phyloP scores from a whole-genome alignment of 2,113 vertebrate genomes.

The Peromyscus polionotus region DNA sequence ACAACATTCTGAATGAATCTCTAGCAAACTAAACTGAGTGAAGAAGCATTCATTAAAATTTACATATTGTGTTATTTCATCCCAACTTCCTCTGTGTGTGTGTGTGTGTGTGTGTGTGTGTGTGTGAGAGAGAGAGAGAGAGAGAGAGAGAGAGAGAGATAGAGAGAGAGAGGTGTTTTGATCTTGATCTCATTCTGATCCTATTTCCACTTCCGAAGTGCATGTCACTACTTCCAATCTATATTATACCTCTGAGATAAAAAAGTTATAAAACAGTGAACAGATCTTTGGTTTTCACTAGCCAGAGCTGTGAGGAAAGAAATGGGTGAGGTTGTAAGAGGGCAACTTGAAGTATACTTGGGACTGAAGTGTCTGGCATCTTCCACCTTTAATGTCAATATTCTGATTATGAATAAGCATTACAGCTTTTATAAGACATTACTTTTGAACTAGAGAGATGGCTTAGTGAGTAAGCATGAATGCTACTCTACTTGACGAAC shows the following conservation, averaged over 20 bases:
- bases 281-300: background rate
- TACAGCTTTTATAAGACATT: background rate
- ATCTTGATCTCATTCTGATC: background rate
- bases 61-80: background rate
- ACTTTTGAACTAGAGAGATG: background rate
- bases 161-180: too few species aligned
- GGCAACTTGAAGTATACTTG: background rate
- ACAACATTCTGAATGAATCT: background rate
- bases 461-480: too few species aligned
- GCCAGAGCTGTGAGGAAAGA: background rate
- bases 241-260: background rate
- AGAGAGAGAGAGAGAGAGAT: too few species aligned
- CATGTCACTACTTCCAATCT: background rate
- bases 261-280: background rate
- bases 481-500: too few species aligned
- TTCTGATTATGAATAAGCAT: background rate
- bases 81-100: background rate
- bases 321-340: background rate
- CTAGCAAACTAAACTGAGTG: background rate
- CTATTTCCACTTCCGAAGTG: background rate
- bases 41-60: background rate
- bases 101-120: too few species aligned
- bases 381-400: background rate
- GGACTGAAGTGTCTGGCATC: background rate
- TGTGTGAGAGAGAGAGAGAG: too few species aligned